These are phyloP conservation scores for Calameuta idolon DNA, from an alignment of 2,888 invertebrate genomes.

Conservation along the genomic window DNA sequence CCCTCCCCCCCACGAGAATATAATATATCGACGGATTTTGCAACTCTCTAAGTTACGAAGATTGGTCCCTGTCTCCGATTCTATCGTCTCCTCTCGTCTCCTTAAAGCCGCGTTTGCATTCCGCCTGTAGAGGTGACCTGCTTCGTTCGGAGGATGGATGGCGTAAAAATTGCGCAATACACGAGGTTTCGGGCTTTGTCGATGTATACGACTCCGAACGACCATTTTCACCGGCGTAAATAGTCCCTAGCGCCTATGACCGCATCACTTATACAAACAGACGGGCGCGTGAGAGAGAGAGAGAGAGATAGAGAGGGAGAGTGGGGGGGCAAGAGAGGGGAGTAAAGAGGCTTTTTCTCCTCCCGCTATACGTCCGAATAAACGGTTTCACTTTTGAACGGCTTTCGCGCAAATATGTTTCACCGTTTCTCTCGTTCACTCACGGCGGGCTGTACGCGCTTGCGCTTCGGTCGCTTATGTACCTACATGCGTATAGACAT, in stretches of 20 bases:
- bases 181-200: background rate
- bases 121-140: background rate
- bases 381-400: slow-evolving; percentile 51
- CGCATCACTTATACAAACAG: background rate
- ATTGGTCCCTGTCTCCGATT: background rate
- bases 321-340: background rate
- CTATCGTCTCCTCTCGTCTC: background rate
- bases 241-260: background rate
- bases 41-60: background rate
- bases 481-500: background rate
- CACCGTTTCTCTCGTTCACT: slow-evolving; percentile 33
- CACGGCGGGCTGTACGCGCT: background rate
- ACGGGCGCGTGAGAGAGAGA: background rate
- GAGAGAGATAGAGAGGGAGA: too few relatives aligned
- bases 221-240: background rate
- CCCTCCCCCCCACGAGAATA: background rate
- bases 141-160: background rate
- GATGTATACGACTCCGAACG: background rate
- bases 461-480: background rate
- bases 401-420: slow-evolving; percentile 38
- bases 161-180: slow-evolving; percentile 3
- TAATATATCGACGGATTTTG: background rate
- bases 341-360: background rate
- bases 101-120: background rate
- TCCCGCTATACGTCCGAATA: slow-evolving; percentile 1